These are phyloP conservation scores for Ascidia mentula DNA, from an alignment of 23 tunicate species.

Conservation along the genomic window DNA sequence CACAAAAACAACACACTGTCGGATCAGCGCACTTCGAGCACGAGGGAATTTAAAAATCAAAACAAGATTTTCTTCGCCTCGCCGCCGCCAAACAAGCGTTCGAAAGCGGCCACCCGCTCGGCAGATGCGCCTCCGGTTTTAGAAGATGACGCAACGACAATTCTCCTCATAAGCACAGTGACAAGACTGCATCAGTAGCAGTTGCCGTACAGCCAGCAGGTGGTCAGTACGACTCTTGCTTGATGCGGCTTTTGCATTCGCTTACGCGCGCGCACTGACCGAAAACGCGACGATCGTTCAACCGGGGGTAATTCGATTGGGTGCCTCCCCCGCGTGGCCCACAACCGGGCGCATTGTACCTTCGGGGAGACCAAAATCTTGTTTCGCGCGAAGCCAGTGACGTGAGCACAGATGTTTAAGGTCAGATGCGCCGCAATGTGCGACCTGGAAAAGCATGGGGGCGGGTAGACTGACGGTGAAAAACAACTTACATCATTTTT, in stretches of 20 bases:
- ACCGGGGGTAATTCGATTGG: neutral
- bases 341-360: neutral
- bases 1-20: too few relatives aligned
- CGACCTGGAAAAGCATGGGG: too few relatives aligned
- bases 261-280: neutral
- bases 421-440: neutral
- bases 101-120: neutral
- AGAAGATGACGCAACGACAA: constrained; percentile 1
- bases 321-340: neutral
- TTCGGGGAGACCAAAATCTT: too few relatives aligned
- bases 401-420: neutral
- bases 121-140: neutral
- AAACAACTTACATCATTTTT: neutral
- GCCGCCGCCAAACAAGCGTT: neutral
- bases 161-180: neutral
- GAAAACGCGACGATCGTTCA: neutral
- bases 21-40: too few relatives aligned
- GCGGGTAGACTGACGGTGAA: neutral
- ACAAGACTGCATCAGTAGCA: neutral
- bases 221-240: neutral
- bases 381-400: neutral
- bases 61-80: neutral
- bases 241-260: neutral
- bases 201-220: neutral
- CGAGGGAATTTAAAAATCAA: constrained; percentile 10